These are phyloP conservation scores for Macrochelys suwanniensis DNA, from an alignment of 2,797 vertebrate species.

Conservation along the genomic window DNA sequence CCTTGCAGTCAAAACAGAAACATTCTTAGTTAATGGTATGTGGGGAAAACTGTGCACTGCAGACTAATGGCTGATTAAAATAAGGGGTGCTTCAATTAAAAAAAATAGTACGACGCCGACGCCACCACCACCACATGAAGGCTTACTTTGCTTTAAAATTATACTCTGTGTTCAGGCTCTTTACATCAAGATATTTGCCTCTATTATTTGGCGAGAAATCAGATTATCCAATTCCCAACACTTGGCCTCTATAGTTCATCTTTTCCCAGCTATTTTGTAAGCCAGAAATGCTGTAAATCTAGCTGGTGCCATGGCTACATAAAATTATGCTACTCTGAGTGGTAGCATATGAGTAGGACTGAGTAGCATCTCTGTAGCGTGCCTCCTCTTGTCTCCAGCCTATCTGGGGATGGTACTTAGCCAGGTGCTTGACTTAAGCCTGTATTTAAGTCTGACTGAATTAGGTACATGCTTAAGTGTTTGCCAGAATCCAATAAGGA, in stretches of 20 bases:
- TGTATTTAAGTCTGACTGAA: not conserved
- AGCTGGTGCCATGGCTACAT: not conserved
- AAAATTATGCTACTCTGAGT: not conserved
- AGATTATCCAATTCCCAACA: not conserved
- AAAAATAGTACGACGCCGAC: not conserved
- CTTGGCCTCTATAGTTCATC: not conserved
- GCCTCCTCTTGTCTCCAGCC: not conserved
- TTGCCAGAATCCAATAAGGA: not conserved
- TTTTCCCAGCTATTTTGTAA: accelerated
- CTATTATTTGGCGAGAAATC: not conserved
- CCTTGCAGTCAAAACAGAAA: not conserved
- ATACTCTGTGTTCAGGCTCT: not conserved
- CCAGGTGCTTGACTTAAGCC: not conserved
- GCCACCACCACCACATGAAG: not conserved
- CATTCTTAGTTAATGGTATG: not conserved
- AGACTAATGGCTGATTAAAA: not conserved
- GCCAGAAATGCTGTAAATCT: not conserved
- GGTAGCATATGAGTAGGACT: not conserved
- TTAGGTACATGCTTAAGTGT: not conserved
- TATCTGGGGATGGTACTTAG: not conserved
- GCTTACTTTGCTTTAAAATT: not conserved
- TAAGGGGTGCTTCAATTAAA: not conserved
- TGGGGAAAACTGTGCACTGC: not conserved
- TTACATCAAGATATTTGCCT: not conserved
- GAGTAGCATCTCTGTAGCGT: not conserved